Evolutionary conservation across 2,888 invertebrate species (phyloP), one percentile per base, ranked within the genome.

Genomic region (Elegia similella): DNA sequence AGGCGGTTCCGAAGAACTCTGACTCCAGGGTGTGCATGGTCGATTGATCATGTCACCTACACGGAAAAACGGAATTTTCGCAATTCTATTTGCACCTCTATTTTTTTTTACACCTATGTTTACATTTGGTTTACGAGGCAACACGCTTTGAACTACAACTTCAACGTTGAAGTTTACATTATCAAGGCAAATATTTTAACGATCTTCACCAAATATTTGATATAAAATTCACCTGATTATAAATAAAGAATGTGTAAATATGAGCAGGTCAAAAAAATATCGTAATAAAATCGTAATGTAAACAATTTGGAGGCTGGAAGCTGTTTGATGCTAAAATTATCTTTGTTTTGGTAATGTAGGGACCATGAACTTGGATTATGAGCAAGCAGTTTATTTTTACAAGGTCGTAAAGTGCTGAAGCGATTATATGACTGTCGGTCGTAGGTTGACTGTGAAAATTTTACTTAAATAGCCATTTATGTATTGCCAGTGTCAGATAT

Each of bases 161-260:
- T 56, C 56, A 56, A 56, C 50, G 56, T 23, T 50, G 7, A 43
- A 56, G 32, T 56, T 29, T 56, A 44, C 13, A 17, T 23, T 13
- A 13, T 17, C 7, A 6, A 42, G 7, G 34, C 43, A 56, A 56
- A 52, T 56, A 52, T 56, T 56, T 43, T 43, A 56, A 17, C 13
- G 16, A 44, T 34, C 12, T 17, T 30, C 15, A 42, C 46, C 32
- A 16, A 57, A 57, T 46, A 57, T 52, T 52, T 44, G n/a, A 30
- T 30, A 44, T 12, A 30, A 54, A 42, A 43, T 30, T 42, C 23
- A 54, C 17, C 17, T 16, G n/a, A 55, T 46, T 46, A n/a, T 23
- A 52, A 44, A 32, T 43, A 12, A 38, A 38, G 12, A 38, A 12
- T 38, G 2, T 12, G n/a, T 38, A 38, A 38, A 38, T n/a, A 38